Conservation (phyloP, 2,888 invertebrate species). For the Chrysotoxum bicinctum region DNA sequence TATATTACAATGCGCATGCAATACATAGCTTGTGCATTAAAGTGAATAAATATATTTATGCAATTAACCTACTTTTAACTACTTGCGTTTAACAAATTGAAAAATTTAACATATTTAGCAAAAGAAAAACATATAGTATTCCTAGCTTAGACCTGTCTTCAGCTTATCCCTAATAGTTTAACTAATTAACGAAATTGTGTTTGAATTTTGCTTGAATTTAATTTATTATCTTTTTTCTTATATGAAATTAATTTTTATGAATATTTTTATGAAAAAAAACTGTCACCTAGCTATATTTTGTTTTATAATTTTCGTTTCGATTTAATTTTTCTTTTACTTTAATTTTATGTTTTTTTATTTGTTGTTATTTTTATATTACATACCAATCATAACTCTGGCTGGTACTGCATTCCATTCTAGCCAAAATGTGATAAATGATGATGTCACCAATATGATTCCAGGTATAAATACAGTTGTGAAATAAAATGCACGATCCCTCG, state of each 20-base stretch:
- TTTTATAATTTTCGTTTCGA: background rate
- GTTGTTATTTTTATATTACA: constrained; percentile 79
- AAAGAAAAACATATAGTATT: background rate
- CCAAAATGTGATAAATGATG: constrained; percentile 98
- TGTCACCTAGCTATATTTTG: background rate
- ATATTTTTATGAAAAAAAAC: too few relatives aligned
- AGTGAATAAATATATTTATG: constrained; percentile 36
- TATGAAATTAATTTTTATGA: too few relatives aligned
- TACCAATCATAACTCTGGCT: constrained; percentile 97
- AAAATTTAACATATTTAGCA: constrained; percentile 16
- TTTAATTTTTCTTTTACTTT: background rate
- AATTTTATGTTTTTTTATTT: background rate
- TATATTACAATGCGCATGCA: constrained; percentile 56
- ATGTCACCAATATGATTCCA: constrained; percentile 97
- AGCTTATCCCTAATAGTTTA: background rate
- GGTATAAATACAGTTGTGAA: constrained; percentile 98
- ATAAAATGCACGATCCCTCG: constrained; percentile 97
- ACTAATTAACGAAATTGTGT: background rate
- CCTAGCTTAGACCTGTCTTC: background rate
- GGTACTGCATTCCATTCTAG: constrained; percentile 98
- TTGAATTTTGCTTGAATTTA: background rate
- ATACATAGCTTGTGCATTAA: constrained; percentile 58
- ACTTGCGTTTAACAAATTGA: constrained; percentile 12
- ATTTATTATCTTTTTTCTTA: background rate
- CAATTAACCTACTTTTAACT: constrained; percentile 11